Evolutionary conservation across 2,797 vertebrate species (phyloP).

Genomic region (Labeo calbasu): DNA sequence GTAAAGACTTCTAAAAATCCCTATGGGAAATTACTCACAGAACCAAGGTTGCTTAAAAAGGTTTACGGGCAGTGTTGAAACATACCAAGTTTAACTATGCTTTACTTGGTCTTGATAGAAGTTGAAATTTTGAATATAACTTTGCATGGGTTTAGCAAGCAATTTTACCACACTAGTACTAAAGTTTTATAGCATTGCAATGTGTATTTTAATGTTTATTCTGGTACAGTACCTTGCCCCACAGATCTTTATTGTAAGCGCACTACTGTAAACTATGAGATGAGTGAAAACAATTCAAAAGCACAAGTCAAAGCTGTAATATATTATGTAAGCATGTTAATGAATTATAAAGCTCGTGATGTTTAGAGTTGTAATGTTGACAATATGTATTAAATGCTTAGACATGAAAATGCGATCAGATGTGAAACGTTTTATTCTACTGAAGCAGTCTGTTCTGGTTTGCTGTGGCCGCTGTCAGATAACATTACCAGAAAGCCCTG

Average conservation of each 20-base stretch:
- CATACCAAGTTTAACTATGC: background rate
- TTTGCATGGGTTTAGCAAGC: background rate
- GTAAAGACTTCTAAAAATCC: background rate
- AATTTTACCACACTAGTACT: background rate
- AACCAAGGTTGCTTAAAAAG: background rate
- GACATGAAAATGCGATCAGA: background rate
- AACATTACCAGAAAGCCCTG: too few relatives aligned
- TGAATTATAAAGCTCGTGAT: background rate
- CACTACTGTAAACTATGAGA: background rate
- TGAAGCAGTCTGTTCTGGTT: too few relatives aligned
- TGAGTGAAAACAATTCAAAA: background rate
- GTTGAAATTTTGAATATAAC: background rate
- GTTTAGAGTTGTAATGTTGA: background rate
- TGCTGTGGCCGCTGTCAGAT: background rate
- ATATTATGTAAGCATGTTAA: slow-evolving; percentile 3
- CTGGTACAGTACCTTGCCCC: background rate
- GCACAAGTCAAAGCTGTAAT: background rate
- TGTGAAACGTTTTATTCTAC: background rate
- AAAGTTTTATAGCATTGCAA: background rate
- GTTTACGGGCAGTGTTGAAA: background rate
- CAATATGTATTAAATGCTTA: background rate
- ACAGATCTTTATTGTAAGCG: background rate
- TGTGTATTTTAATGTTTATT: background rate
- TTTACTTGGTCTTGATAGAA: background rate
- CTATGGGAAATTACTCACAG: background rate